Evolutionary conservation across 1,140 invertebrate genomes (phyloP).

Genomic region (Listronotus oregonensis): DNA sequence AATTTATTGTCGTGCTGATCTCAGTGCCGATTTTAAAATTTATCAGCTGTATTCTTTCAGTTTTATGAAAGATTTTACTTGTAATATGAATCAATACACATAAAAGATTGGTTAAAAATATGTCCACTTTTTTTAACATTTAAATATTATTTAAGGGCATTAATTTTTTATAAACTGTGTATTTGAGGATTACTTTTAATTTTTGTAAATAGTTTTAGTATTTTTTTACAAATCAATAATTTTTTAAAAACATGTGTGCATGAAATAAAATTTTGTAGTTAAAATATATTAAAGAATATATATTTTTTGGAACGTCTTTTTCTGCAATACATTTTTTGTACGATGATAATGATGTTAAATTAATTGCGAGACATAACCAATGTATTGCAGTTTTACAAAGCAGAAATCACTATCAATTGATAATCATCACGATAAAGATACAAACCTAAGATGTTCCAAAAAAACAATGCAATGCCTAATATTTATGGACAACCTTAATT

Average conservation of each 20-base stretch:
- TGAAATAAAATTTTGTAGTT: not conserved
- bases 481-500: slow-evolving; percentile 1
- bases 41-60: slow-evolving; percentile 33
- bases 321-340: too few species aligned
- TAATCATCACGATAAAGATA: too few species aligned
- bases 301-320: slow-evolving; percentile 6
- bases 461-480: not conserved
- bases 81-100: not conserved
- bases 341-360: too few species aligned
- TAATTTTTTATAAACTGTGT: slow-evolving; percentile 2
- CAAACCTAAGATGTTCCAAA: not conserved
- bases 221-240: slow-evolving; percentile 13
- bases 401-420: too few species aligned
- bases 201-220: not conserved
- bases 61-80: slow-evolving; percentile 38
- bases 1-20: slow-evolving; percentile 11
- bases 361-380: too few species aligned
- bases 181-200: not conserved
- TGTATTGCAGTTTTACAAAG: too few species aligned
- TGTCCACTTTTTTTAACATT: slow-evolving; percentile 8
- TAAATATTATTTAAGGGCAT: slow-evolving; percentile 5
- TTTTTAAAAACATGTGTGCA: slow-evolving; percentile 19
- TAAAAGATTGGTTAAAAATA: not conserved
- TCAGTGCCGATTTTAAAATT: slow-evolving; percentile 18
- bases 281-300: not conserved